Evolutionary conservation across 2,113 vertebrate genomes (phyloP).

Genomic region (Uria aalge): DNA sequence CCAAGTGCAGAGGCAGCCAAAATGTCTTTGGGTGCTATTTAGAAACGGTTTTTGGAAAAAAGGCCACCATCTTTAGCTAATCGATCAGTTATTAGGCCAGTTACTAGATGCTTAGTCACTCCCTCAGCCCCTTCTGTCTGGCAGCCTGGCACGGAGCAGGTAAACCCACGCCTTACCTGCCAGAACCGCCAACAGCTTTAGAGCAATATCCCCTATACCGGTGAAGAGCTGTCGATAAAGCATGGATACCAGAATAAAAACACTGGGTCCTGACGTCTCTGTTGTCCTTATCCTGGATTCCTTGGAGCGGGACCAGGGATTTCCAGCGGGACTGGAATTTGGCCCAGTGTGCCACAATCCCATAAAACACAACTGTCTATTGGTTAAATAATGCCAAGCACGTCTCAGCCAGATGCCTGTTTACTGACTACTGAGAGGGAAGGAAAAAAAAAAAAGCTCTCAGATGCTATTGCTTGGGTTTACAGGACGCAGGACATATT

Average conservation of each 20-base stretch:
- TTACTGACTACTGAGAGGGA: background rate
- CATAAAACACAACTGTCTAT: conserved; percentile 45
- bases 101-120: background rate
- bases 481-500: conserved; percentile 18
- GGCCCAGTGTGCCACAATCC: conserved; percentile 32
- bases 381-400: conserved; percentile 43
- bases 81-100: background rate
- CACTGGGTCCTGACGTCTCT: rapidly evolving
- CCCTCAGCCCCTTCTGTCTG: background rate
- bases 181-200: background rate
- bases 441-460: background rate
- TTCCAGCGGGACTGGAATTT: conserved; percentile 48
- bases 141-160: rapidly evolving
- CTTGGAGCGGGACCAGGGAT: conserved; percentile 4
- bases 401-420: conserved; percentile 42
- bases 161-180: background rate
- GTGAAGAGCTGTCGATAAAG: background rate
- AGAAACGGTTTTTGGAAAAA: background rate
- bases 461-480: conserved; percentile 34
- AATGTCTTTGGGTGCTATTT: background rate
- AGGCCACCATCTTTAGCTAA: background rate
- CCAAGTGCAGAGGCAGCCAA: background rate
- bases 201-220: rapidly evolving
- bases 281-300: background rate
- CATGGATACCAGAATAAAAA: background rate